phyloP scores from a whole-genome alignment of 2,113 vertebrate species.

The Micronycteris hirsuta region DNA sequence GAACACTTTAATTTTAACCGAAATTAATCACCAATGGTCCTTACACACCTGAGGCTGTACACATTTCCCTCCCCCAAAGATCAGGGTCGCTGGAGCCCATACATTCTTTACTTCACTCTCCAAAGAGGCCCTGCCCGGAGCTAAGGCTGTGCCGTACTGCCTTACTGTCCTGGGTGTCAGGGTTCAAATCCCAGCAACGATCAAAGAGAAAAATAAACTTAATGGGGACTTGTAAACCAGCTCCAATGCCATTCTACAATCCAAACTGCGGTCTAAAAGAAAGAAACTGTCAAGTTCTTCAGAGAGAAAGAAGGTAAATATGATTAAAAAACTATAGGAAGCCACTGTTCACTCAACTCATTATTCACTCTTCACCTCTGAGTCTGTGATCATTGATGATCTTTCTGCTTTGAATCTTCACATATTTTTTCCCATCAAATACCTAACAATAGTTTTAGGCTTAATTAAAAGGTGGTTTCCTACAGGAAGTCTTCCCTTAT shows the following conservation, averaged over 20 bases:
- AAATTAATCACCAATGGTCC: neutral
- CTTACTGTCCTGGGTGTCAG: neutral
- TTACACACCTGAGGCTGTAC: neutral
- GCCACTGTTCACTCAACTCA: neutral
- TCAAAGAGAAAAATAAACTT: neutral
- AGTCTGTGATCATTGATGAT: neutral
- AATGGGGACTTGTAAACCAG: neutral
- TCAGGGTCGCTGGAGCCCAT: neutral
- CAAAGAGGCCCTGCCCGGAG: neutral
- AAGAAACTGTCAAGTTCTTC: neutral
- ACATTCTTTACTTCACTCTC: neutral
- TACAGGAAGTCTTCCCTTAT: neutral
- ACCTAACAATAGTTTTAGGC: neutral
- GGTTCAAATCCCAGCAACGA: neutral
- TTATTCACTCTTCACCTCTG: neutral
- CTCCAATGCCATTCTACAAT: neutral
- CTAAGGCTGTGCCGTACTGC: neutral
- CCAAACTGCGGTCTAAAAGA: neutral
- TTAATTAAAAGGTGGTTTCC: neutral
- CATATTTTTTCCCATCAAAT: neutral
- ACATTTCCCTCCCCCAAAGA: neutral
- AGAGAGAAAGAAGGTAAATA: neutral
- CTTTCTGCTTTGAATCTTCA: neutral
- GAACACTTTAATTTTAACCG: neutral
- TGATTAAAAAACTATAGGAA: neutral